These are phyloP conservation scores for Meghimatium bilineatum DNA, from an alignment of 2,888 invertebrate species.

Conservation along the genomic window DNA sequence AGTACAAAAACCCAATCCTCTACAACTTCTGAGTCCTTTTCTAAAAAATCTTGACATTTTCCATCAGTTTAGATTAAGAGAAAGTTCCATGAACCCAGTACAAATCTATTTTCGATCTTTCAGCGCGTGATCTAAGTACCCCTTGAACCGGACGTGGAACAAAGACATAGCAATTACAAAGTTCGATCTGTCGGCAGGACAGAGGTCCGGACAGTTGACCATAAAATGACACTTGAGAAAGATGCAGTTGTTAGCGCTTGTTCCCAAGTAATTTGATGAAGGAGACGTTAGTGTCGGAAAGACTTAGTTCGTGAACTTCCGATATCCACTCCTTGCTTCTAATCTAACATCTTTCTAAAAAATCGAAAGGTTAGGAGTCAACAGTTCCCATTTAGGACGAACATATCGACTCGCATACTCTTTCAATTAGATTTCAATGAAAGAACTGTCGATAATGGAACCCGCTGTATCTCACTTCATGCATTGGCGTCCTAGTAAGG, in stretches of 20 bases:
- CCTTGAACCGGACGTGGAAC: conserved; percentile 8
- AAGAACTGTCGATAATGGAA: too few relatives aligned
- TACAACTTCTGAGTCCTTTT: too few relatives aligned
- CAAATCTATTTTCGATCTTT: not conserved
- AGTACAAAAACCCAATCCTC: too few relatives aligned
- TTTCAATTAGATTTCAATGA: too few relatives aligned
- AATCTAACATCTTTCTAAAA: not conserved
- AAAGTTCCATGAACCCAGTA: not conserved
- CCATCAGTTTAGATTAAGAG: not conserved
- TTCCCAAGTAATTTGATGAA: not conserved
- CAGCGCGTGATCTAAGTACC: not conserved
- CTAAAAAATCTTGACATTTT: too few relatives aligned
- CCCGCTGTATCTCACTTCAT: too few relatives aligned
- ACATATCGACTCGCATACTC: not conserved
- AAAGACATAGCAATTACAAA: conserved; percentile 14
- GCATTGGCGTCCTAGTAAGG: too few relatives aligned
- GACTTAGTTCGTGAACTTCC: not conserved
- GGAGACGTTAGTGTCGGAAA: not conserved
- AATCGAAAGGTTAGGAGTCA: too few relatives aligned
- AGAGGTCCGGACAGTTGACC: not conserved
- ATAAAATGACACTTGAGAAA: not conserved
- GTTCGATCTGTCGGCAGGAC: not conserved
- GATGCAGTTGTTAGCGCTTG: not conserved
- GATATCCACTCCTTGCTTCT: not conserved
- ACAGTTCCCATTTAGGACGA: not conserved